A percentile compares a stretch with the other conserved stretches of the same genome.
Conservation (phyloP, 1,140 invertebrate genomes). For the Drosophila willistoni region DNA sequence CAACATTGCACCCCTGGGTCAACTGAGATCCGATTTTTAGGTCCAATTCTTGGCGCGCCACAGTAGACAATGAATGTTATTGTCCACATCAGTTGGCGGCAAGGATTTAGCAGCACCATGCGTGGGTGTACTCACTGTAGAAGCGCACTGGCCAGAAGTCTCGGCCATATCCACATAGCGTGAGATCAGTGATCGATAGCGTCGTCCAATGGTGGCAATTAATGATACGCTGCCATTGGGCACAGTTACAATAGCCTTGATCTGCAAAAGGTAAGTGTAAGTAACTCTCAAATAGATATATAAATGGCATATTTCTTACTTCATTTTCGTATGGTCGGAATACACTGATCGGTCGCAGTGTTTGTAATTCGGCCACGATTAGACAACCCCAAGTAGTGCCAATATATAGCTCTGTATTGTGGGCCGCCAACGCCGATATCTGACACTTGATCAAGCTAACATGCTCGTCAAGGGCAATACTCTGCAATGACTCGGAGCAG, state of each 20-base stretch:
- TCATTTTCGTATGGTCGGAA: conserved; percentile 95
- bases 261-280: conserved; percentile 65
- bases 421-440: conserved; percentile 91
- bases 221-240: conserved; percentile 83
- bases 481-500: conserved; percentile 95
- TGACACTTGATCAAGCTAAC: conserved; percentile 91
- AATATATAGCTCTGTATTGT: conserved; percentile 90
- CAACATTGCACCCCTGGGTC: not conserved
- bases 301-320: conserved; percentile 80
- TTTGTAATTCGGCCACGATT: conserved; percentile 91
- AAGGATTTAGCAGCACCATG: conserved; percentile 63
- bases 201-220: conserved; percentile 91
- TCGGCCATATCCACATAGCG: conserved; percentile 86
- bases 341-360: conserved; percentile 93
- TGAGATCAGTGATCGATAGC: conserved; percentile 91
- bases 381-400: conserved; percentile 97
- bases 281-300: not conserved
- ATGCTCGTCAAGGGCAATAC: conserved; percentile 95
- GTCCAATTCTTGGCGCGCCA: conserved; percentile 90
- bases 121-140: conserved; percentile 60
- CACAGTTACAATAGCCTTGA: conserved; percentile 82
- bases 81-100: conserved; percentile 83
- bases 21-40: conserved; percentile 59
- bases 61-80: conserved; percentile 88
- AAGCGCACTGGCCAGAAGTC: conserved; percentile 3